Conservation (phyloP, 1,140 invertebrate genomes). For the Drosophila repletoides region DNA sequence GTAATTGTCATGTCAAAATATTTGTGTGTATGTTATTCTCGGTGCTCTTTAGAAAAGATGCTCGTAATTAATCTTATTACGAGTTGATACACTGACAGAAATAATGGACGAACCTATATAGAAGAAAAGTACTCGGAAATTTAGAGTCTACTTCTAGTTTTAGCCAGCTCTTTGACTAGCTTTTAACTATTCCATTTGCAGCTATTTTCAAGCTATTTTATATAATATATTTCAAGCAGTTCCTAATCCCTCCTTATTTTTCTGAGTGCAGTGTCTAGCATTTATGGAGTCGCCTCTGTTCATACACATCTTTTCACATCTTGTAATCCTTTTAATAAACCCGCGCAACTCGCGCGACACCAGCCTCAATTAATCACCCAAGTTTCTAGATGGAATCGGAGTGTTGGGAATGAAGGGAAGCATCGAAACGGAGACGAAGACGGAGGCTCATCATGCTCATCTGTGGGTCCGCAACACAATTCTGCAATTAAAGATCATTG, state of each 20-base stretch:
- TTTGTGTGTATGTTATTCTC: conserved; percentile 20
- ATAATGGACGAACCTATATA: no score
- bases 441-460: conserved; percentile 23
- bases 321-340: conserved; percentile 76
- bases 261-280: conserved; percentile 1
- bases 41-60: conserved; percentile 31
- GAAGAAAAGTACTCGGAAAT: no score
- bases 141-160: no score
- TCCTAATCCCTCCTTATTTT: no score
- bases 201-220: no score
- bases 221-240: no score
- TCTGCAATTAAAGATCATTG: conserved; percentile 74
- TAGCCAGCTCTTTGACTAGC: no score
- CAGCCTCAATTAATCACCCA: conserved; percentile 70
- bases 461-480: conserved; percentile 52
- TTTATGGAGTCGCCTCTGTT: conserved; percentile 44
- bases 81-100: no score
- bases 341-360: conserved; percentile 68
- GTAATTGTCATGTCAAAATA: conserved; percentile 62
- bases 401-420: background rate
- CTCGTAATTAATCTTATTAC: conserved; percentile 72
- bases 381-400: conserved; percentile 24
- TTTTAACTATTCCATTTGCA: no score
- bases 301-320: conserved; percentile 38
- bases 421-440: background rate